Conservation (phyloP, 2,888 invertebrate genomes). For the Trichopoda pennipes region DNA sequence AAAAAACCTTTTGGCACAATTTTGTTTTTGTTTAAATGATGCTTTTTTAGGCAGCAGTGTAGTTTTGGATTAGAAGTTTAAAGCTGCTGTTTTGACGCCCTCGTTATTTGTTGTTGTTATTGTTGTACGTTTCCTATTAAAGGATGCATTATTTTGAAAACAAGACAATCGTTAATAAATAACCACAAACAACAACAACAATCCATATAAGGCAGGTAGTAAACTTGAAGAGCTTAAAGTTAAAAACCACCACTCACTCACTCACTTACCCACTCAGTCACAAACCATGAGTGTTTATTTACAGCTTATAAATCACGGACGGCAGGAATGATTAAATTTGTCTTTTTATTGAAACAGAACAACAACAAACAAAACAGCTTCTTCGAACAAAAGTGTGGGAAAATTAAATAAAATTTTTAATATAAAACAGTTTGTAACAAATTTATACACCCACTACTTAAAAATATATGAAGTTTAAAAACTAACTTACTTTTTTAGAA, state of each 20-base stretch:
- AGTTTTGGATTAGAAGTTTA: slow-evolving; percentile 17
- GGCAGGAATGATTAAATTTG: slow-evolving; percentile 36
- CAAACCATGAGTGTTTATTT: slow-evolving; percentile 4
- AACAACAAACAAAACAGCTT: background rate
- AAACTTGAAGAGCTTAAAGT: slow-evolving; percentile 59
- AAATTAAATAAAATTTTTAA: slow-evolving; percentile 15
- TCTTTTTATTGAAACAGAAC: background rate
- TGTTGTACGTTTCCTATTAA: slow-evolving; percentile 14
- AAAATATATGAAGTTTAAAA: too few relatives aligned
- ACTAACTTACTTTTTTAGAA: too few relatives aligned
- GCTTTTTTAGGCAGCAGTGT: background rate
- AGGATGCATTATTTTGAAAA: slow-evolving; percentile 49
- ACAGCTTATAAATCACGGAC: slow-evolving; percentile 33
- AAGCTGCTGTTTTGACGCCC: slow-evolving; percentile 64
- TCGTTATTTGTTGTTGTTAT: slow-evolving; percentile 37
- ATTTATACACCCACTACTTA: background rate
- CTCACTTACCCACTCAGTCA: slow-evolving; percentile 17
- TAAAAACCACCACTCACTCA: slow-evolving; percentile 42
- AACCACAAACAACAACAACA: slow-evolving; percentile 36
- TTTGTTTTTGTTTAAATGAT: background rate
- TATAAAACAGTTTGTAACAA: background rate
- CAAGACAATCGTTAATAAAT: slow-evolving; percentile 32
- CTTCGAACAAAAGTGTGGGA: slow-evolving; percentile 44
- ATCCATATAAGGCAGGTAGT: slow-evolving; percentile 48
- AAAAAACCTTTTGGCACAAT: slow-evolving; percentile 38